These are phyloP conservation scores for Rhagium mordax DNA, from an alignment of 2,888 invertebrate genomes.

Conservation along the genomic window DNA sequence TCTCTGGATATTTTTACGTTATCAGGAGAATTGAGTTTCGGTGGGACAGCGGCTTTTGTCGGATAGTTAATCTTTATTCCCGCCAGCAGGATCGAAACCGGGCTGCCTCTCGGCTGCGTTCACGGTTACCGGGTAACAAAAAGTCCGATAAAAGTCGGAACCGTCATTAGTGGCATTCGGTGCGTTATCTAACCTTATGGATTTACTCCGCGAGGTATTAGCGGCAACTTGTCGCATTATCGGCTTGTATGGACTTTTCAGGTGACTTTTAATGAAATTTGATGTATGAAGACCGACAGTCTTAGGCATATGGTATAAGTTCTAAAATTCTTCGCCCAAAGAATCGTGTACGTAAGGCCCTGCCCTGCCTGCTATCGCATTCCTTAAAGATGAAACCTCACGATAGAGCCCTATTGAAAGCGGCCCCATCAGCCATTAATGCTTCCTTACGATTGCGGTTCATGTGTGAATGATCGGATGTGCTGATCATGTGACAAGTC, in stretches of 20 bases:
- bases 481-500: constrained; percentile 49
- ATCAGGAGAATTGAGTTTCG: constrained; percentile 5
- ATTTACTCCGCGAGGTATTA: constrained; percentile 31
- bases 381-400: constrained; percentile 7
- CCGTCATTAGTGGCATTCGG: constrained; percentile 47
- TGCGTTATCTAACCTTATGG: constrained; percentile 49
- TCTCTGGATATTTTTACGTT: background rate
- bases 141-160: constrained; percentile 47
- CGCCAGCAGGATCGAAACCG: constrained; percentile 10
- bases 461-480: constrained; percentile 46
- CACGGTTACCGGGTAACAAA: constrained; percentile 39
- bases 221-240: background rate
- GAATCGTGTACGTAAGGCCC: background rate
- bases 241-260: background rate
- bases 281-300: background rate
- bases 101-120: background rate
- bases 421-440: constrained; percentile 41
- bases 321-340: too few relatives aligned
- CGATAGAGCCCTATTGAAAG: constrained; percentile 14
- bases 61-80: constrained; percentile 59
- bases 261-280: background rate
- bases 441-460: constrained; percentile 47
- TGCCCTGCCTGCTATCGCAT: constrained; percentile 4
- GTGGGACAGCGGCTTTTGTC: constrained; percentile 57
- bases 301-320: too few relatives aligned